Conservation (phyloP, 2,113 vertebrate genomes). For the Desmodus rotundus region DNA sequence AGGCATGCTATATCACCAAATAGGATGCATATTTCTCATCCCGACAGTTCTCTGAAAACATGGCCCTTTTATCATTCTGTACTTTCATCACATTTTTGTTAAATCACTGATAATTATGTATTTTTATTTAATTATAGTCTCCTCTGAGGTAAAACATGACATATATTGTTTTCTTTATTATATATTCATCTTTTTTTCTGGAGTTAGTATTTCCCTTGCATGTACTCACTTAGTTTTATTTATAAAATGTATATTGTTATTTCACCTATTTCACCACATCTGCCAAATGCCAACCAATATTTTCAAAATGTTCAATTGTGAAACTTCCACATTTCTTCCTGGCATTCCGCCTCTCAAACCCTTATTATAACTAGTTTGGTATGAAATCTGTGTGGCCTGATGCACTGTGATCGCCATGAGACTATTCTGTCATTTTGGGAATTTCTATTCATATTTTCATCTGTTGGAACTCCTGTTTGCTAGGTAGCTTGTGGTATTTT, state of each 20-base stretch:
- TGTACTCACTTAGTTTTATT: background rate
- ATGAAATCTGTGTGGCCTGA: background rate
- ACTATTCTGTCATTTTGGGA: background rate
- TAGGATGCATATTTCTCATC: background rate
- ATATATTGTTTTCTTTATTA: background rate
- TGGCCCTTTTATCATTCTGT: rapidly evolving
- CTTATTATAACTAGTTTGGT: background rate
- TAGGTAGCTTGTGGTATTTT: background rate
- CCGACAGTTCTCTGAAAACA: background rate
- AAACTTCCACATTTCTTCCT: background rate
- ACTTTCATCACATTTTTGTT: background rate
- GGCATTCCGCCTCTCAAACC: background rate
- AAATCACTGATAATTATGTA: background rate
- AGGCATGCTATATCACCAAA: background rate
- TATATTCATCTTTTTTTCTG: background rate
- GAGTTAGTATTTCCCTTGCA: background rate
- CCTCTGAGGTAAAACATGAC: background rate
- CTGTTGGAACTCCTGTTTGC: background rate
- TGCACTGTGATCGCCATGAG: background rate
- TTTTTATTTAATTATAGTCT: background rate
- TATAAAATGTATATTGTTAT: background rate
- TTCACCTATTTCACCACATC: background rate
- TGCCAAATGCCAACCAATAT: background rate
- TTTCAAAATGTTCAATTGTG: background rate
- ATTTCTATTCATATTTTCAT: background rate